These are phyloP conservation scores for Eristalinus sepulchralis DNA, from an alignment of 2,888 invertebrate genomes.

Conservation along the genomic window DNA sequence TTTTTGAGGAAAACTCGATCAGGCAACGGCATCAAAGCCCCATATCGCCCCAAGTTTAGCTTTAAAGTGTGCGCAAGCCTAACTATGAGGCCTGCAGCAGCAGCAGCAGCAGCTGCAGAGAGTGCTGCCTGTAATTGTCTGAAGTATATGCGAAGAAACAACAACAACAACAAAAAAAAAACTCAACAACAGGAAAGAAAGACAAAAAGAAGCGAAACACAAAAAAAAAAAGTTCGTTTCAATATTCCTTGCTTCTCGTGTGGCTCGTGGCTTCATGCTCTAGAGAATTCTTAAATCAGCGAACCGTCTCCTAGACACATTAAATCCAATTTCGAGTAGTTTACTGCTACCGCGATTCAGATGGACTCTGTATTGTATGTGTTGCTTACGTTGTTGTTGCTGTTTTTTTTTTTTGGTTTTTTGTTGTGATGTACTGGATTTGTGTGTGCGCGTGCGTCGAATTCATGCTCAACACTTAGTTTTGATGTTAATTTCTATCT, in stretches of 20 bases:
- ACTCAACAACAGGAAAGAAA: neutral
- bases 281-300: conserved; percentile 74
- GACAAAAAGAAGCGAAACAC: conserved; percentile 10
- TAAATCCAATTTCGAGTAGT: conserved; percentile 57
- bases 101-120: conserved; percentile 35
- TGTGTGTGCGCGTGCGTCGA: too few species aligned
- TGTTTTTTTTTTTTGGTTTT: neutral
- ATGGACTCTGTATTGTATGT: conserved; percentile 10
- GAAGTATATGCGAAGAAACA: conserved; percentile 12
- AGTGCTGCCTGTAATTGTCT: conserved; percentile 25
- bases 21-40: conserved; percentile 33
- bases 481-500: neutral
- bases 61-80: conserved; percentile 39
- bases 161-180: neutral
- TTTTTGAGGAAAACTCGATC: neutral
- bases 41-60: conserved; percentile 31
- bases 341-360: conserved; percentile 51
- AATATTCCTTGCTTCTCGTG: conserved; percentile 66
- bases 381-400: neutral
- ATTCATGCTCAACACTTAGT: neutral
- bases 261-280: conserved; percentile 80
- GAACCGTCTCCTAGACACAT: conserved; percentile 74
- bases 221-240: conserved; percentile 21
- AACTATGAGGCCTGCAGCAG: conserved; percentile 25
- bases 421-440: neutral